A percentile compares a stretch with the other conserved stretches of the same genome.
Evolutionary conservation across 2,113 vertebrate genomes (phyloP).

Genomic region (Tringa solitaria): DNA sequence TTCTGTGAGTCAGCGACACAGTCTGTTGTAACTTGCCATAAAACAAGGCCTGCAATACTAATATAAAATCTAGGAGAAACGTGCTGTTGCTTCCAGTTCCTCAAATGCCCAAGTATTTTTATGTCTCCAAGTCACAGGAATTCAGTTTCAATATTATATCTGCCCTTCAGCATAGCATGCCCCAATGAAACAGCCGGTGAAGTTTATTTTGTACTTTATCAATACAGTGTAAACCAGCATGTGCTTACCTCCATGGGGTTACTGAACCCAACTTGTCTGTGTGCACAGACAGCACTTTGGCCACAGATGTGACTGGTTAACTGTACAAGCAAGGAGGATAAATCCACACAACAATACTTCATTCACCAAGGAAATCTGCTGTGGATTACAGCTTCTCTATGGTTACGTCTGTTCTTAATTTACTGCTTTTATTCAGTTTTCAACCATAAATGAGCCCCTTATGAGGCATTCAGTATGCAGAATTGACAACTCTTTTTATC

Average conservation of each 20-base stretch:
- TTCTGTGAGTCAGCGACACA: not conserved
- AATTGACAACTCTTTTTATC: constrained; percentile 89
- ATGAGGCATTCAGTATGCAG: constrained; percentile 82
- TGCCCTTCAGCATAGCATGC: constrained; percentile 51
- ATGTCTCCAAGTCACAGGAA: constrained; percentile 3
- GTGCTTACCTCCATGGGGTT: constrained; percentile 72
- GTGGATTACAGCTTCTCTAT: constrained; percentile 84
- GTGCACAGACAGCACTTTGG: constrained; percentile 73
- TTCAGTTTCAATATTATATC: constrained; percentile 1
- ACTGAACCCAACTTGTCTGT: constrained; percentile 74
- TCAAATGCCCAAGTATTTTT: not conserved
- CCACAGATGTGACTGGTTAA: constrained; percentile 84
- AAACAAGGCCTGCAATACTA: not conserved
- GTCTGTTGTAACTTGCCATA: not conserved
- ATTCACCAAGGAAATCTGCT: constrained; percentile 84
- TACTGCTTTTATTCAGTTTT: constrained; percentile 85
- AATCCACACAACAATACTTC: constrained; percentile 81
- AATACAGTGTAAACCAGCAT: constrained; percentile 73
- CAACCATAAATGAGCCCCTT: constrained; percentile 87
- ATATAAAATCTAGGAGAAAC: not conserved
- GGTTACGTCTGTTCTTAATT: constrained; percentile 85
- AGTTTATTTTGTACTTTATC: constrained; percentile 74
- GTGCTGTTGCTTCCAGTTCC: constrained; percentile 11
- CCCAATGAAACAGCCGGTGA: constrained; percentile 70
- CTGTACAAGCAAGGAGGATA: constrained; percentile 81